Conservation (phyloP, 2,888 invertebrate genomes). For the Steinernema scapterisci region DNA sequence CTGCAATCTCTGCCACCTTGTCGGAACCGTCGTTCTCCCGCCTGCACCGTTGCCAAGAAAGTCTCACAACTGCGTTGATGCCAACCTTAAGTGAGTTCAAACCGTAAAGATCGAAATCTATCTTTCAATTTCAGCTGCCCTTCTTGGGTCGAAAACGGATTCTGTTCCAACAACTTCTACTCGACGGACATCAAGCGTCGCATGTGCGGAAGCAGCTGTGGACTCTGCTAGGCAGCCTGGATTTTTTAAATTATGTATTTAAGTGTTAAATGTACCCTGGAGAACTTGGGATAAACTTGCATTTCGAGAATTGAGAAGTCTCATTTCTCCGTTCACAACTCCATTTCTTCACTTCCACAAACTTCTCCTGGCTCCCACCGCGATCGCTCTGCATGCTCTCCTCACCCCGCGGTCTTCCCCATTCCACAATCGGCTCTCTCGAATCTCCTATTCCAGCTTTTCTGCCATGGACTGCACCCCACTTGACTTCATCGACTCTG, state of each 20-base stretch:
- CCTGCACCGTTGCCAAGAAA: not conserved
- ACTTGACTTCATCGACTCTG: not conserved
- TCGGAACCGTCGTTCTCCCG: not conserved
- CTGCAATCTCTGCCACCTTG: not conserved
- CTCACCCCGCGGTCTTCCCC: no score
- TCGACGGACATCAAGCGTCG: not conserved
- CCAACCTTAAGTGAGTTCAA: conserved; percentile 12
- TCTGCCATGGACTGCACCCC: not conserved
- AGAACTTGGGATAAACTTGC: no score
- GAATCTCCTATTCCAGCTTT: not conserved
- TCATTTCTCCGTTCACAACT: no score
- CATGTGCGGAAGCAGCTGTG: conserved; percentile 13
- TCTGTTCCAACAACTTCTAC: conserved; percentile 10
- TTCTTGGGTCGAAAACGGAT: conserved; percentile 10
- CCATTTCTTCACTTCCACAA: no score
- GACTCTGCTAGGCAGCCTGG: not conserved
- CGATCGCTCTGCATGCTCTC: no score
- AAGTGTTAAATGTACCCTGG: no score
- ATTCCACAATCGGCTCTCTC: no score
- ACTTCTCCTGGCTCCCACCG: no score
- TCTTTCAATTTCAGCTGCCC: conserved; percentile 3
- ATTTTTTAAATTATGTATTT: no score
- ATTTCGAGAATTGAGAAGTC: no score
- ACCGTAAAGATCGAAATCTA: not conserved
- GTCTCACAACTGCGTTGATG: not conserved